Percentiles rank a stretch among this genome's conserved stretches.
Conservation (phyloP, 2,113 vertebrate species). For the Cyanoramphus novaezelandiae region DNA sequence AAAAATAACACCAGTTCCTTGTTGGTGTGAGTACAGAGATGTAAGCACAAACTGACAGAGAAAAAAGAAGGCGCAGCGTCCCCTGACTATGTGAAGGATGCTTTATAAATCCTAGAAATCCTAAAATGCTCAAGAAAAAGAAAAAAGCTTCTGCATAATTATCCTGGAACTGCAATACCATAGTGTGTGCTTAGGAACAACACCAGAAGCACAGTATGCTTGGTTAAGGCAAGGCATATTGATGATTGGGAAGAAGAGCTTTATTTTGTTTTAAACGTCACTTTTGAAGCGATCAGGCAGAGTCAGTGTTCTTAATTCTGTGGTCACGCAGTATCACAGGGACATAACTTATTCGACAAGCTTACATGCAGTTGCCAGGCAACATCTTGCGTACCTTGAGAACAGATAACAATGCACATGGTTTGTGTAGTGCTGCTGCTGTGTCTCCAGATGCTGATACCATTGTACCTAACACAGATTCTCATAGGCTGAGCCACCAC, state of each 20-base stretch:
- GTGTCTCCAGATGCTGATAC: background rate
- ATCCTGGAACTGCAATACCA: background rate
- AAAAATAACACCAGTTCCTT: background rate
- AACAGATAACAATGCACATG: background rate
- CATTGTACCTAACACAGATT: background rate
- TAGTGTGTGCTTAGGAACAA: background rate
- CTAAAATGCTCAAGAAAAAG: background rate
- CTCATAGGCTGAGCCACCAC: background rate
- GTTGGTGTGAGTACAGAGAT: background rate
- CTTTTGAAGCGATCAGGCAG: background rate
- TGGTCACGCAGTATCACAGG: background rate
- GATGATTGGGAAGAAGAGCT: background rate
- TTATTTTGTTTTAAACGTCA: background rate
- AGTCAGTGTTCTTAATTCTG: background rate
- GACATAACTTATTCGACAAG: background rate
- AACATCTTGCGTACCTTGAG: constrained; percentile 23
- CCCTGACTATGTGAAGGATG: background rate
- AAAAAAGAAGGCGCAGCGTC: background rate
- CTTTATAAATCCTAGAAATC: background rate
- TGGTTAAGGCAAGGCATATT: background rate
- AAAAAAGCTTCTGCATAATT: background rate
- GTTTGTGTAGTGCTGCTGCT: background rate
- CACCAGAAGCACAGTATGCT: background rate
- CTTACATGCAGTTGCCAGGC: constrained; percentile 53
- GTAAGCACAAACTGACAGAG: background rate